phyloP scores from a whole-genome alignment of 2,888 invertebrate genomes.

The Cephus rjabovi region DNA sequence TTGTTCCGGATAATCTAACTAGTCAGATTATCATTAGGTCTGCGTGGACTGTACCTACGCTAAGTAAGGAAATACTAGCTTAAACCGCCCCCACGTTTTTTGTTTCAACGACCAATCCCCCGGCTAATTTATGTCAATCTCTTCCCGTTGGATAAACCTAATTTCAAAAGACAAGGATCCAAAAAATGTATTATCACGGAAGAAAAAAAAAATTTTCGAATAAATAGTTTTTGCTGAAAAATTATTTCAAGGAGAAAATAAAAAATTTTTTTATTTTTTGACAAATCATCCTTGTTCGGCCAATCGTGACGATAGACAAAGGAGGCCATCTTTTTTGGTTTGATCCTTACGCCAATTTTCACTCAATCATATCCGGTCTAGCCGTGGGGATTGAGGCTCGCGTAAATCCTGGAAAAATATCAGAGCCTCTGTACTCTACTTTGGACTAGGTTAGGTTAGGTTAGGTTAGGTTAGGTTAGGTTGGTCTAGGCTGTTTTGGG shows the following conservation, averaged over 20 bases:
- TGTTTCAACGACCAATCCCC: not conserved
- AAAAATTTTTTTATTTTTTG: not conserved
- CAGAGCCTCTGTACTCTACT: not conserved
- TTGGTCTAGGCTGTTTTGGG: not conserved
- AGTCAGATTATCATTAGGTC: constrained; percentile 19
- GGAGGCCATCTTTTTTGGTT: not conserved
- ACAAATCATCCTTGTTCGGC: not conserved
- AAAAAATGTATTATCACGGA: not conserved
- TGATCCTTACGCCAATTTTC: constrained; percentile 17
- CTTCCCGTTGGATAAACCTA: not conserved
- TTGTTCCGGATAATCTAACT: constrained; percentile 18
- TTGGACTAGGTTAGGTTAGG: not conserved
- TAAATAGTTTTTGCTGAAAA: not conserved
- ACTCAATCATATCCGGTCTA: constrained; percentile 17
- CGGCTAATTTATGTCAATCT: not conserved
- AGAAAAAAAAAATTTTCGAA: not conserved
- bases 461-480: not conserved
- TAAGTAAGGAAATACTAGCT: not conserved
- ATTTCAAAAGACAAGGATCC: not conserved
- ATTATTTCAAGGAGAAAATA: not conserved
- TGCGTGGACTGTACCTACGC: not conserved
- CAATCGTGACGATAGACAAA: not conserved
- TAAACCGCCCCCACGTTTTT: not conserved
- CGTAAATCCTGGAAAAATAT: constrained; percentile 19
- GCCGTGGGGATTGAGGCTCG: constrained; percentile 9